These are phyloP conservation scores for Leptinotarsa defecta DNA, from an alignment of 1,140 invertebrate species.

Conservation along the genomic window DNA sequence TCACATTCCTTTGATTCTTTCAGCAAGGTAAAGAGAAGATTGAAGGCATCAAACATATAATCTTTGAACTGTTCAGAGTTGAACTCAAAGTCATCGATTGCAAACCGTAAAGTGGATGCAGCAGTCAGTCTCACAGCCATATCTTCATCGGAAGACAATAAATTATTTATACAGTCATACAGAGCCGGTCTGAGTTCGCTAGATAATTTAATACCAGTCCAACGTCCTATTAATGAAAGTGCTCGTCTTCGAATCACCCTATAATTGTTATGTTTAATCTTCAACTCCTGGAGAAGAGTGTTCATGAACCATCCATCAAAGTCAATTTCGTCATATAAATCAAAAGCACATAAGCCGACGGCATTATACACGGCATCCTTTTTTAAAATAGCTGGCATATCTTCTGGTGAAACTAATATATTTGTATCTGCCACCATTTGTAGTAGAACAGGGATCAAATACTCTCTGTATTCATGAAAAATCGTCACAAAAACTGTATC, in stretches of 20 bases:
- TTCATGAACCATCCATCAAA: conserved; percentile 93
- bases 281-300: conserved; percentile 80
- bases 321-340: conserved; percentile 89
- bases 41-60: conserved; percentile 78
- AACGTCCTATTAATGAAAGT: conserved; percentile 82
- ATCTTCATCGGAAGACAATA: conserved; percentile 75
- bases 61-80: conserved; percentile 81
- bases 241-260: conserved; percentile 86
- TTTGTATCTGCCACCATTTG: conserved; percentile 70
- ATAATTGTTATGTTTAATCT: conserved; percentile 82
- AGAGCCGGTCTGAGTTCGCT: conserved; percentile 76
- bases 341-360: conserved; percentile 85
- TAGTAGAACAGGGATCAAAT: conserved; percentile 75
- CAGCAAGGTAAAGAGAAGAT: conserved; percentile 79
- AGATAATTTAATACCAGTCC: conserved; percentile 86
- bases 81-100: conserved; percentile 93
- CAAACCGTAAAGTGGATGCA: conserved; percentile 71
- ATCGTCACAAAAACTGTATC: conserved; percentile 84
- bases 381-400: conserved; percentile 77
- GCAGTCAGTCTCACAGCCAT: conserved; percentile 84
- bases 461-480: conserved; percentile 77
- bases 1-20: conserved; percentile 90
- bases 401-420: conserved; percentile 67
- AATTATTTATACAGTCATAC: conserved; percentile 77
- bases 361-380: conserved; percentile 97